Conservation (phyloP, 2,113 vertebrate genomes). For the Elaphurus davidianus region DNA sequence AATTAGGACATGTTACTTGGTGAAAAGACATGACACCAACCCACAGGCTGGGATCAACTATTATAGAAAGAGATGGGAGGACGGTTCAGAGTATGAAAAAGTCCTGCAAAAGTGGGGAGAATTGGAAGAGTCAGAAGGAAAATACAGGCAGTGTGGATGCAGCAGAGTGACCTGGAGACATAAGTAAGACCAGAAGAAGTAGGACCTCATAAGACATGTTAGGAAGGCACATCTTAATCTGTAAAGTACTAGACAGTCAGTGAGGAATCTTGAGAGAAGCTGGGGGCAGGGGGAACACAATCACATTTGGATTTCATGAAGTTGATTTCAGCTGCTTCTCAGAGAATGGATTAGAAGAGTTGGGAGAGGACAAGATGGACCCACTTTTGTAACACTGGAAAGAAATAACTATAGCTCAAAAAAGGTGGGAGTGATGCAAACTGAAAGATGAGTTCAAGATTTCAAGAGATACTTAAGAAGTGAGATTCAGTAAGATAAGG, state of each 20-base stretch:
- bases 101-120: not conserved
- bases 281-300: not conserved
- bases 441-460: not conserved
- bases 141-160: not conserved
- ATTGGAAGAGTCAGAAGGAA: not conserved
- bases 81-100: not conserved
- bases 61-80: not conserved
- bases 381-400: not conserved
- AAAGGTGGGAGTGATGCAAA: not conserved
- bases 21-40: not conserved
- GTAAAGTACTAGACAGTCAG: not conserved
- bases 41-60: not conserved
- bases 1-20: not conserved
- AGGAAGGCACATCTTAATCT: not conserved
- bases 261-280: not conserved
- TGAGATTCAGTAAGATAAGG: not conserved
- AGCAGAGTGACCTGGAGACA: not conserved
- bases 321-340: not conserved
- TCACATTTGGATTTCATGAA: not conserved
- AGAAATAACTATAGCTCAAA: not conserved
- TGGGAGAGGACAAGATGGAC: not conserved
- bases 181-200: not conserved
- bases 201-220: not conserved
- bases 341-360: not conserved
- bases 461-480: not conserved